Conservation (phyloP, 2,888 invertebrate species). For the Portevinia maculata region DNA sequence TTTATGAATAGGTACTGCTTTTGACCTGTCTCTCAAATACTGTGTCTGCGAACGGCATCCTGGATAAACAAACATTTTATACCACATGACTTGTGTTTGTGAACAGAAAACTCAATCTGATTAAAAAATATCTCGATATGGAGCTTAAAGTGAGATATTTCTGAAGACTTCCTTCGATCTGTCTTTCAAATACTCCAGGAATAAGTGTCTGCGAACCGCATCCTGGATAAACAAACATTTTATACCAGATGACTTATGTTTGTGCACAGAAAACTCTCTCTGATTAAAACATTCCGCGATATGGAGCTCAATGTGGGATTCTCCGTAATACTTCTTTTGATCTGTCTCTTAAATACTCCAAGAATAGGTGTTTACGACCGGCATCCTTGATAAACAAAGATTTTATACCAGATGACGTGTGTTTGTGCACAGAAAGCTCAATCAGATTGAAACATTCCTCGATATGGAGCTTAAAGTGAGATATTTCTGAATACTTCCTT, state of each 20-base stretch:
- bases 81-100: conserved; percentile 10
- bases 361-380: neutral
- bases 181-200: conserved; percentile 9
- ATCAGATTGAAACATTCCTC: neutral
- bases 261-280: neutral
- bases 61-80: conserved; percentile 9
- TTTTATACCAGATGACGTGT: conserved; percentile 10
- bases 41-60: neutral
- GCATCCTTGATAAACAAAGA: conserved; percentile 2
- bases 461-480: neutral
- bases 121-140: neutral
- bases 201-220: neutral
- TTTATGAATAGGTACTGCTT: neutral
- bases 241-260: conserved; percentile 11
- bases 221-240: conserved; percentile 9
- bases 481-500: neutral
- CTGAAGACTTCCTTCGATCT: neutral
- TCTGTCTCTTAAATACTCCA: conserved; percentile 2
- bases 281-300: too few species aligned
- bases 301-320: conserved; percentile 1
- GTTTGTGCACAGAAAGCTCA: neutral
- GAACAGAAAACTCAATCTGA: neutral
- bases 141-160: conserved; percentile 5
- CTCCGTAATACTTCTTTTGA: neutral
- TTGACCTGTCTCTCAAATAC: neutral